Evolutionary conservation across 2,113 vertebrate species (phyloP), one percentile per base, ranked within the genome.

Genomic region (Gallinago undulata): DNA sequence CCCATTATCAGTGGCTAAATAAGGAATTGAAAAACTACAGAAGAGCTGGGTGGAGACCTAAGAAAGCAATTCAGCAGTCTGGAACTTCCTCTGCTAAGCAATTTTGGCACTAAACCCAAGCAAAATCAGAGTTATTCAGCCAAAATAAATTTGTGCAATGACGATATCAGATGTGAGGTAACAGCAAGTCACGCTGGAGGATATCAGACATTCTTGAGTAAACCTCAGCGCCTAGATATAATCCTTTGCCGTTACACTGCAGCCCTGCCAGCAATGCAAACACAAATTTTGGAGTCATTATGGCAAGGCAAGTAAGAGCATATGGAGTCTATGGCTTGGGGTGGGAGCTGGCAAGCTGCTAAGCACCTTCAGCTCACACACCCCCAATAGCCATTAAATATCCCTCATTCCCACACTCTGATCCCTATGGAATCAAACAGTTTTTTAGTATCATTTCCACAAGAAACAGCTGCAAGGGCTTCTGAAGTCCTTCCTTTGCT

Each of bases 81-180:
- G 89, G 95, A 96, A 96, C 97, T 98, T 97, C 94, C 97, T 98
- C 93, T 96, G 63, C 91, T 98, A 87, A 96, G 95, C 93, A 93
- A 66, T 91, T 97, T 96, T 97, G 96, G 96, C 98, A 98, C 57
- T 89, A 89, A 91, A 77, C 79, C 57, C 62, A 94, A 95, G 92
- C 84, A 76, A 89, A 97, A 95, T 84, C 90, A 93, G 82, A 93
- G 84, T 51, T 67, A 76, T 62, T 84, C 67, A 73, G 97, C 97
- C 97, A 98, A 98, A 96, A 96, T 96, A 98, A 98, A 98, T 95
- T 69, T 13, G 6, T 87, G 80, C 93, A 90, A 89, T 96, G 95
- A 97, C 3, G 84, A 55, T 97, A 95, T 98, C 97, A 97, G 96
- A 96, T 97, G 92, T 97, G 94, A 98, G 89, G 95, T 93, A 97